Evolutionary conservation across 2,113 vertebrate genomes (phyloP).

Genomic region (Mirounga angustirostris): DNA sequence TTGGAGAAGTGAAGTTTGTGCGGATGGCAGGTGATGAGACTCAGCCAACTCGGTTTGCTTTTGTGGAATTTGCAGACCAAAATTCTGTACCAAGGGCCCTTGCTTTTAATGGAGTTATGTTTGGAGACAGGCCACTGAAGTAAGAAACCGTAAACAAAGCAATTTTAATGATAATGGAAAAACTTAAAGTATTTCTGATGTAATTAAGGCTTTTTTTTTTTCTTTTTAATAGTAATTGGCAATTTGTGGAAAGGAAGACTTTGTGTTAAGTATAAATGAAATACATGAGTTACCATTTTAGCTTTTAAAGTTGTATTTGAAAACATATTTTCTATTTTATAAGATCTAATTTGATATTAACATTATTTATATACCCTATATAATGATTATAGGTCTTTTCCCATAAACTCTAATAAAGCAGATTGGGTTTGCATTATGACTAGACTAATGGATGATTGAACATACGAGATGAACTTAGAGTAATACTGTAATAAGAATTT

Average conservation of each 20-base stretch:
- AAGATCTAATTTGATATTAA: slow-evolving; percentile 43
- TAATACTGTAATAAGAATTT: slow-evolving; percentile 17
- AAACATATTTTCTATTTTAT: slow-evolving; percentile 54
- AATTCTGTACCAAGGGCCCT: slow-evolving; percentile 96
- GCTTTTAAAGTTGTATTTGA: slow-evolving; percentile 50
- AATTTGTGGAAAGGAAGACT: slow-evolving; percentile 78
- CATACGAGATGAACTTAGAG: not conserved
- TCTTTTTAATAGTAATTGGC: slow-evolving; percentile 73
- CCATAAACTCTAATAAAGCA: not conserved
- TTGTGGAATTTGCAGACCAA: slow-evolving; percentile 97
- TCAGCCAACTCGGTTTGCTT: slow-evolving; percentile 97
- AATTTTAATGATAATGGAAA: slow-evolving; percentile 77
- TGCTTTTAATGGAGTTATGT: slow-evolving; percentile 98
- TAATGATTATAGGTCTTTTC: slow-evolving; percentile 19
- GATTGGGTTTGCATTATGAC: slow-evolving; percentile 40
- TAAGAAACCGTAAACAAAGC: slow-evolving; percentile 87
- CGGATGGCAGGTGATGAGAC: slow-evolving; percentile 99
- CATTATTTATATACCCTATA: not conserved
- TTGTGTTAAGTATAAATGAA: slow-evolving; percentile 76
- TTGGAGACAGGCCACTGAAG: slow-evolving; percentile 98
- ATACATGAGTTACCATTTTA: slow-evolving; percentile 51
- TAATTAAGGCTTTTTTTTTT: slow-evolving; percentile 63
- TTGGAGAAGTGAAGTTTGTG: slow-evolving; percentile 98
- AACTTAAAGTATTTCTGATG: slow-evolving; percentile 58
- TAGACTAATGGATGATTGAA: slow-evolving; percentile 8